Evolutionary conservation across 2,888 invertebrate genomes (phyloP), one percentile per base, ranked within the genome.

Genomic region (Andrena dorsata): DNA sequence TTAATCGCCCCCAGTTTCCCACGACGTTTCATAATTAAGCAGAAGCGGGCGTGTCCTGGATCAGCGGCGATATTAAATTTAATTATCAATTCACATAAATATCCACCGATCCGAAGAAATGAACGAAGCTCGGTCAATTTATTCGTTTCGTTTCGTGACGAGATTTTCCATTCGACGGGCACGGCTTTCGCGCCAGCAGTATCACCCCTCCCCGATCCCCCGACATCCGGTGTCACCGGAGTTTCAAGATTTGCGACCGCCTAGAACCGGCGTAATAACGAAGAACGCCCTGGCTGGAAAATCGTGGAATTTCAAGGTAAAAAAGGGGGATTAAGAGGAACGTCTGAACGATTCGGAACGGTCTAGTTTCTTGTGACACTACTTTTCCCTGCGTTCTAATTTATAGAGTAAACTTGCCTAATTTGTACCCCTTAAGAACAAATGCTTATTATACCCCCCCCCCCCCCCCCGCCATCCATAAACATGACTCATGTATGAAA

Each of bases 1-100:
- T 80, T 84, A 88, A 84, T 84, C 82, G 77, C 80, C 61, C 66
- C 60, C 75, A 83, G 82, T 82, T 56, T 84, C 83, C 75, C 80
- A 51, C 71, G 76, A 77, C 79, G 77, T 84, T 84, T 79, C 86
- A 84, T 83, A 81, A 88, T 84, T 84, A 74, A 84, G 70, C 73
- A 60, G 83, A 75, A 61, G 58, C 76, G 76, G 72, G 68, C 66
- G 64, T 64, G 77, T 75, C 68, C 71, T 20, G 72, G 77, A 87
- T 78, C 80, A 72, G 65, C 53, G 60, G 69, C 66, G 69, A 73
- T 84, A 83, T 88, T 86, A 84, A 88, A 84, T 84, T 84, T 84
- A 86, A 79, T 83, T 76, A 76, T 77, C 76, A 83, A 76, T 74
- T 63, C 77, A 8, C 77, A 49, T 77, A 82, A 83, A 82, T 78